A percentile compares a stretch with the other conserved stretches of the same genome.
These are phyloP conservation scores for Oegoconia quadripuncta DNA, from an alignment of 2,888 invertebrate genomes.

Conservation along the genomic window DNA sequence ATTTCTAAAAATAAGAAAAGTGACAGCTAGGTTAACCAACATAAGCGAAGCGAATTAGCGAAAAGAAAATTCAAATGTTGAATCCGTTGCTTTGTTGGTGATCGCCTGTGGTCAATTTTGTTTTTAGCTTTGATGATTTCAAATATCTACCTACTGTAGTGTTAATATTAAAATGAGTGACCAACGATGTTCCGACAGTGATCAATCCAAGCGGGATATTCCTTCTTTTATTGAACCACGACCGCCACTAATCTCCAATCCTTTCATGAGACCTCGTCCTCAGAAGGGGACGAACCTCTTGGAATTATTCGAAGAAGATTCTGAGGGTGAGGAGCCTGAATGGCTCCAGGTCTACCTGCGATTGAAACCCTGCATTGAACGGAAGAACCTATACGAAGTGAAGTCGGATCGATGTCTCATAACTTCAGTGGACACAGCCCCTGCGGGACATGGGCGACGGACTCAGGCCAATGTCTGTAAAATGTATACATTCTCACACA, in stretches of 20 bases:
- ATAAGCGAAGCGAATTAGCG: neutral
- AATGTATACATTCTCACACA: slow-evolving; percentile 68
- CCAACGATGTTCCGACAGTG: slow-evolving; percentile 49
- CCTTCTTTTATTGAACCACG: slow-evolving; percentile 72
- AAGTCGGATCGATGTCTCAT: slow-evolving; percentile 56
- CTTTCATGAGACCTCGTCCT: slow-evolving; percentile 66
- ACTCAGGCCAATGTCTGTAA: slow-evolving; percentile 70
- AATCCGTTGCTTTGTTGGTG: neutral
- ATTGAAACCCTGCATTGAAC: slow-evolving; percentile 62
- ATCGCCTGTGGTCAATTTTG: neutral
- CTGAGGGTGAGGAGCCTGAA: slow-evolving; percentile 56
- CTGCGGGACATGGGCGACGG: slow-evolving; percentile 55
- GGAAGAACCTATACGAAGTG: slow-evolving; percentile 54
- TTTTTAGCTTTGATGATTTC: neutral
- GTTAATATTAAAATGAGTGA: slow-evolving; percentile 23
- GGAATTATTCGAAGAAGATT: slow-evolving; percentile 60
- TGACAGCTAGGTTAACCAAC: slow-evolving; percentile 12
- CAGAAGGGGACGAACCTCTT: slow-evolving; percentile 62
- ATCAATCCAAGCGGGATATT: slow-evolving; percentile 48
- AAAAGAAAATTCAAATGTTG: slow-evolving; percentile 1
- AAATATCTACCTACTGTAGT: neutral
- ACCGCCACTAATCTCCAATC: slow-evolving; percentile 65
- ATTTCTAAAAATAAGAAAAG: slow-evolving; percentile 22
- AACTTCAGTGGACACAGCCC: slow-evolving; percentile 59
- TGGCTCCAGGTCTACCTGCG: slow-evolving; percentile 76